Conservation (phyloP, 2,797 vertebrate species). For the Pseudomugil gertrudae region DNA sequence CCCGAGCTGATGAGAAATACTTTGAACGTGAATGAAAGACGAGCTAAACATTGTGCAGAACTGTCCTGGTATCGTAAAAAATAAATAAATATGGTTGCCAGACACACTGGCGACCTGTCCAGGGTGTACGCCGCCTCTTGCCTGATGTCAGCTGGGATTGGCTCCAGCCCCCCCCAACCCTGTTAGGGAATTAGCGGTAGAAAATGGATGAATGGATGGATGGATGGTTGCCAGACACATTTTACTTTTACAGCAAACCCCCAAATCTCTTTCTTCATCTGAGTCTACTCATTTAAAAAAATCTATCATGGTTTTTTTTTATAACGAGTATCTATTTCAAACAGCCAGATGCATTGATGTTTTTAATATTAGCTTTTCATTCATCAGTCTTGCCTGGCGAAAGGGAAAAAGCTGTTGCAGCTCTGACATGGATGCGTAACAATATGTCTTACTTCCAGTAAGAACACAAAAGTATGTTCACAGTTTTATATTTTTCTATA, state of each 20-base stretch:
- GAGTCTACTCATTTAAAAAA: neutral
- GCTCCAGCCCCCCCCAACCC: no score
- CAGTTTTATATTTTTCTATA: no score
- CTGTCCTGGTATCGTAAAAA: constrained; percentile 7
- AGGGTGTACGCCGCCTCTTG: no score
- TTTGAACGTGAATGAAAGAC: constrained; percentile 21
- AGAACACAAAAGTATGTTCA: no score
- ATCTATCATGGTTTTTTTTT: neutral
- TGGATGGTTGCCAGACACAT: no score
- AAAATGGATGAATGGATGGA: no score
- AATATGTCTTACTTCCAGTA: neutral
- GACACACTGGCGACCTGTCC: no score
- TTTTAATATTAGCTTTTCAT: constrained; percentile 12
- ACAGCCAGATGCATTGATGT: constrained; percentile 12
- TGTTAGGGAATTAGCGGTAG: no score
- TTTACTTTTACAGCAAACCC: neutral
- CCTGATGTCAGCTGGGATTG: no score
- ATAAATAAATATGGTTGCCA: constrained; percentile 1
- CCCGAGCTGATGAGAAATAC: constrained; percentile 25
- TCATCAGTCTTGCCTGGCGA: constrained; percentile 8
- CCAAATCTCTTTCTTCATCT: constrained; percentile 7
- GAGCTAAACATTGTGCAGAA: constrained; percentile 26
- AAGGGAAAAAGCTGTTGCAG: neutral
- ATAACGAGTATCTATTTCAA: constrained; percentile 12
- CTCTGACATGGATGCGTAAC: neutral